Conservation (phyloP, 2,797 vertebrate genomes). For the Florisuga fusca region DNA sequence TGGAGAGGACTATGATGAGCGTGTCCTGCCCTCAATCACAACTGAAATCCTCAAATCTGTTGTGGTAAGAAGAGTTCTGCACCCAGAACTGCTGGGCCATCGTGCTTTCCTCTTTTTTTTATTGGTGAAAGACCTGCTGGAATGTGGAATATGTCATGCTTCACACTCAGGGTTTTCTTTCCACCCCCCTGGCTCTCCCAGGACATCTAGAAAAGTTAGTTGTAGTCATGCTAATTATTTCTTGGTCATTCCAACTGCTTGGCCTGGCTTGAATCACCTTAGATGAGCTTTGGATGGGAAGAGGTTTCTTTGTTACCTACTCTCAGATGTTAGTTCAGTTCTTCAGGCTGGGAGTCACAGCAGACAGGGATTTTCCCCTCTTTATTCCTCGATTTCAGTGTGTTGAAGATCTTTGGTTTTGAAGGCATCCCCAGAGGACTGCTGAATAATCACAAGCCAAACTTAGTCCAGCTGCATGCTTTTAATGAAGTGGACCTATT, state of each 20-base stretch:
- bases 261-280: not conserved
- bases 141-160: accelerated
- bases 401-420: not conserved
- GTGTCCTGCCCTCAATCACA: constrained; percentile 96
- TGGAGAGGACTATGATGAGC: constrained; percentile 96
- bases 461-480: not conserved
- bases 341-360: not conserved
- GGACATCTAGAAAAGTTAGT: not conserved
- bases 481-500: too few species aligned
- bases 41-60: constrained; percentile 97
- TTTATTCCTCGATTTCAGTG: not conserved
- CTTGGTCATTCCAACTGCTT: not conserved
- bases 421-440: not conserved
- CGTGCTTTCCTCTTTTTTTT: not conserved
- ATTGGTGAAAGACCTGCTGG: not conserved
- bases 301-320: not conserved
- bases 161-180: not conserved
- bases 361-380: not conserved
- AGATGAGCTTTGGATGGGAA: not conserved
- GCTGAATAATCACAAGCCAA: not conserved
- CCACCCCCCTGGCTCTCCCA: not conserved
- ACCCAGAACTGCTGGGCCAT: not conserved
- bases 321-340: not conserved
- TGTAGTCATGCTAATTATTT: not conserved
- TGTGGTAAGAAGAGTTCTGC: constrained; percentile 83